Percentiles rank a stretch among this genome's conserved stretches.
Evolutionary conservation across 2,113 vertebrate species (phyloP).

Genomic region (Charadrius vociferus): DNA sequence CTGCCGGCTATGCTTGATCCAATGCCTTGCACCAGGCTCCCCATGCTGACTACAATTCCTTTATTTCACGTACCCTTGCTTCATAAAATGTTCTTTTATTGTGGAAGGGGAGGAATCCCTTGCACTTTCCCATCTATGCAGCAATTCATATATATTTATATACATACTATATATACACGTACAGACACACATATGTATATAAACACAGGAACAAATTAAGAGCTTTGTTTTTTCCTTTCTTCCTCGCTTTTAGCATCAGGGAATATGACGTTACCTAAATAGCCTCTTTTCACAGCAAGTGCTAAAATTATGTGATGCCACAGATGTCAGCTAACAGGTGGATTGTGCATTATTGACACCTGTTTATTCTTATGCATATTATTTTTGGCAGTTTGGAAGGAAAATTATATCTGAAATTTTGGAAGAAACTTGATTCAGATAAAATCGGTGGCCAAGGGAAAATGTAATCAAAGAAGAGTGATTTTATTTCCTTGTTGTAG

Average conservation of each 20-base stretch:
- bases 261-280: neutral
- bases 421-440: neutral
- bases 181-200: fast-evolving
- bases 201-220: neutral
- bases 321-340: neutral
- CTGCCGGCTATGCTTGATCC: neutral
- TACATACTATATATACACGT: neutral
- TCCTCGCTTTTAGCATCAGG: neutral
- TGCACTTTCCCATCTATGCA: neutral
- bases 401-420: neutral
- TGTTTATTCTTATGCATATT: neutral
- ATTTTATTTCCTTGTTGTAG: neutral
- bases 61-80: neutral
- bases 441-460: neutral
- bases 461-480: neutral
- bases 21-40: neutral
- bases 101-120: neutral
- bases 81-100: neutral
- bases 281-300: neutral
- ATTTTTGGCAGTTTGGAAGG: neutral
- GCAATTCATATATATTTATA: neutral
- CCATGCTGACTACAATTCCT: neutral
- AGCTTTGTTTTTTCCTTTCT: neutral
- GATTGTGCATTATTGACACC: neutral
- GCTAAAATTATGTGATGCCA: neutral